Evolutionary conservation across 2,797 vertebrate genomes (phyloP), one percentile per base, ranked within the genome.

Genomic region (Acipenser ruthenus): DNA sequence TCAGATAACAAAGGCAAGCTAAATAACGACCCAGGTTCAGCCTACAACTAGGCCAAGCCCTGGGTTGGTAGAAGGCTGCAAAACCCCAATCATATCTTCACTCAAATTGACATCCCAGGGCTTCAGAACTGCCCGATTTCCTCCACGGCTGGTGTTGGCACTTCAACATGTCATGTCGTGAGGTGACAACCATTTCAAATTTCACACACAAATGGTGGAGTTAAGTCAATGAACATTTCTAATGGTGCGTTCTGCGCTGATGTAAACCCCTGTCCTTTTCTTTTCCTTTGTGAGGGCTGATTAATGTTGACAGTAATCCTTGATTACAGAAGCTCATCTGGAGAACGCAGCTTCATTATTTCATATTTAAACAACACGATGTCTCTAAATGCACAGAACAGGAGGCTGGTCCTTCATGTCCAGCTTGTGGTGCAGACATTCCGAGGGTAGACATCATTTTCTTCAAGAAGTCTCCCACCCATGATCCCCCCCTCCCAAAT

Each of bases 371-470:
- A 79, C 71, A 69, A 68, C 0, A 74, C 72, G 78, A 70, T 72
- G 72, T 23, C 69, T 60, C 47, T 60, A 10, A 62, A 56, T 8
- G 60, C 71, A 77, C 59, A 49, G 49, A 53, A 53, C 37, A 66
- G 77, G 80, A 63, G 72, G 12, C 65, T 74, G 68, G 77, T 91
- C 89, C 90, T 93, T 92, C 88, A 89, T 88, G 82, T 81, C 75
- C 82, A 80, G 73, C 78, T 77, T 77, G 73, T 78, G 77, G 79
- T 74, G 70, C 48, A 23, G 66, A 37, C 23, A 37, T 37, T 51
- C 47, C 58, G 55, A 56, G 52, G n/a, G 8, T 56, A 61, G 64
- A 49, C 55, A 70, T 62, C 49, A 49, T 37, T 12, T 50, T 61
- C 15, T 12, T 70, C 61, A n/a, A 49, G 49, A 65, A 53, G 37